Conservation (phyloP, 2,113 vertebrate species). For the Callipepla californica region DNA sequence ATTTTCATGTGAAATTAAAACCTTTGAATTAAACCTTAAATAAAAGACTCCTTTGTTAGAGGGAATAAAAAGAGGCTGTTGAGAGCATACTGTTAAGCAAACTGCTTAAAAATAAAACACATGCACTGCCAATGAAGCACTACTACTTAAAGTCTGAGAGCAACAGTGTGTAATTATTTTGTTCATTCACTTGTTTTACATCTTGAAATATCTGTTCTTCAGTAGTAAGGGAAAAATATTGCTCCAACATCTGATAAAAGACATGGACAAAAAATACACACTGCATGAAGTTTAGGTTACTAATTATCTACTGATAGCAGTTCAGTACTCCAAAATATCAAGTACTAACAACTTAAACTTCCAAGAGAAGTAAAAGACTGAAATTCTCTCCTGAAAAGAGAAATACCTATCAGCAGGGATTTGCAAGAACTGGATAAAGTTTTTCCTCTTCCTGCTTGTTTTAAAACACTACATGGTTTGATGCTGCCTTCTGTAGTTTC, state of each 20-base stretch:
- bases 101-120: neutral
- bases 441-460: neutral
- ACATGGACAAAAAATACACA: neutral
- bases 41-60: conserved; percentile 57
- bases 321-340: neutral
- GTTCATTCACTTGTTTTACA: neutral
- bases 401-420: neutral
- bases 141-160: neutral
- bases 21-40: conserved; percentile 66
- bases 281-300: neutral
- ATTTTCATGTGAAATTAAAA: conserved; percentile 62
- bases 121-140: neutral
- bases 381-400: neutral
- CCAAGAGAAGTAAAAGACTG: neutral
- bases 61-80: neutral
- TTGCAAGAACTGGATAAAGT: neutral
- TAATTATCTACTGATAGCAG: neutral
- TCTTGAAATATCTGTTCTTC: neutral
- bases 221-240: neutral
- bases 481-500: neutral
- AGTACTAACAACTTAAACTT: neutral
- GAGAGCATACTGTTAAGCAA: conserved; percentile 48
- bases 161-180: neutral
- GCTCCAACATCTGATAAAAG: neutral
- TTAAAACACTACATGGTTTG: neutral